Evolutionary conservation across 2,888 invertebrate species (phyloP), one percentile per base, ranked within the genome.

Genomic region (Seladonia tumulorum): DNA sequence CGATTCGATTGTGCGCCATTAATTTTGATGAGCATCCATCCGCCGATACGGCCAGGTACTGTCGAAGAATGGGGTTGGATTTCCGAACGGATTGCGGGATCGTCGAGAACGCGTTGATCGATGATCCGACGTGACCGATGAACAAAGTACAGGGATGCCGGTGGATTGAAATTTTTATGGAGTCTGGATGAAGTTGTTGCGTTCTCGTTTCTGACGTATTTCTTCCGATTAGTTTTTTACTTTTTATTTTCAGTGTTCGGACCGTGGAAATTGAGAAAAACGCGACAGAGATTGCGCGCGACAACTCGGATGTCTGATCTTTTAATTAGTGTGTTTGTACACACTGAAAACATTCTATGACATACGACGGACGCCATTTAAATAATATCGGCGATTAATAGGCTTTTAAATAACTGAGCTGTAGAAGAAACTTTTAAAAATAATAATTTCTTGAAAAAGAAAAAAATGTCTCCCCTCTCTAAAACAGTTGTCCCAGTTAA

Each of bases 21-120:
- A 66, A 66, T 66, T 66, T 66, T 66, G 66, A 66, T 66, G 66
- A 66, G 66, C 66, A 35, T 35, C 29, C 29, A 66, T 66, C 66
- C 18, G 1, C 0, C 66, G 66, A 66, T 29, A 66, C 66, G 29
- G 3, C 35, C 29, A 7, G 29, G 7, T 2, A 29, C 18, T 35
- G 66, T 18, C 29, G 29, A 35, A 66, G 66, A 66, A 66, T 66
- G 29, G 66, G 60, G 25, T 66, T 14, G 29, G 29, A 35, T 66
- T 66, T 66, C 16, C 5, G 66, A 35, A 2, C 66, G 29, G 66
- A 66, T 66, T 29, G 66, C 29, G 29, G 29, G 29, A 35, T 35
- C 25, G 7, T 63, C 14, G 29, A 7, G 29, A 29, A 63, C 63
- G 16, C 63, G 63, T 63, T 66, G 60, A 60, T 53, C 29, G 29